Evolutionary conservation across 2,797 vertebrate genomes (phyloP), one percentile per base, ranked within the genome.

Genomic region (Threskiornis aethiopicus): DNA sequence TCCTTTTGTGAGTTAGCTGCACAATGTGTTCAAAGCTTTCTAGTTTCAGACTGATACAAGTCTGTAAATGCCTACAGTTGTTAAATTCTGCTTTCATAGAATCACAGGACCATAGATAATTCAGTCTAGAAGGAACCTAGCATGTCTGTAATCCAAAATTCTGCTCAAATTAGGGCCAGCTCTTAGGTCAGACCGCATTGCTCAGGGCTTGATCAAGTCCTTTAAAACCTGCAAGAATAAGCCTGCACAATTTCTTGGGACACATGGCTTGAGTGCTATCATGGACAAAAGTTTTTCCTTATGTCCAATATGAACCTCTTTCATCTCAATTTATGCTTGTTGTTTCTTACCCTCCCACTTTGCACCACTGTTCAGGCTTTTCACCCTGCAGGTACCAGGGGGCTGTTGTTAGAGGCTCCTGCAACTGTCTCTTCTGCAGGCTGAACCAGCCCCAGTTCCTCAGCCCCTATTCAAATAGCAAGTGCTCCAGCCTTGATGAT

Each of bases 231-330:
- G 1, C 7, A 72, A 35, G 25, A 11, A 47, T 35, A 12, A 81
- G 13, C 37, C n/a, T 62, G 26, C 20, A 57, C 12, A 41, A 14
- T 21, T 41, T 64, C 16, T 72, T 41, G 37, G 31, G 35, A 55
- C 31, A 42, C 12, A 35, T 10, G 18, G 4, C 18, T 82, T 58
- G 39, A n/a, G n/a, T 24, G 9, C 13, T 52, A 1, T 67, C 11
- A 52, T 12, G 28, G 9, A 41, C 8, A 85, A 57, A 76, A n/a
- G 2, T 7, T 16, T 62, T 82, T 42, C 17, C 5, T 71, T 72
- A 44, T 46, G 35, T 54, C 1, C 0, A 51, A 6, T 29, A 37
- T 2, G 2, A 71, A 44, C 3, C 1, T 39, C 25, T 41, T 12
- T 3, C 13, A 54, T 46, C 16, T 62, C 35, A 47, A 3, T 58